phyloP scores from a whole-genome alignment of 1,140 invertebrate genomes.

The Zophobas morio region DNA sequence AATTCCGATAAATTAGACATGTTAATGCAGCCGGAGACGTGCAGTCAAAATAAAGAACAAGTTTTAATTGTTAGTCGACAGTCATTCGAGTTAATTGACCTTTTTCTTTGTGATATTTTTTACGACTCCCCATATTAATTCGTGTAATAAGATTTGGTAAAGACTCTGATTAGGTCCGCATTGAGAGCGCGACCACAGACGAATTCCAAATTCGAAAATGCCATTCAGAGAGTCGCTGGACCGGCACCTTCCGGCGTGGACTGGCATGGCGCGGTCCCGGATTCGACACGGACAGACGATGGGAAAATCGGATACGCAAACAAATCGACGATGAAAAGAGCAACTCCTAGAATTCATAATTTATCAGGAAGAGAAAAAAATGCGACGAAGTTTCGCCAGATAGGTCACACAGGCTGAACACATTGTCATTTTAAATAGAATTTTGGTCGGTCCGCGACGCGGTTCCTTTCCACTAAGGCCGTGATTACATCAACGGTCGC shows the following conservation, averaged over 20 bases:
- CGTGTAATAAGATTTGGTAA: conserved; percentile 41
- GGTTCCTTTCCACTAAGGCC: too few relatives aligned
- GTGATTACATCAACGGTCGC: too few relatives aligned
- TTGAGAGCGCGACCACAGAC: conserved; percentile 21
- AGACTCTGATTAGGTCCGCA: conserved; percentile 34
- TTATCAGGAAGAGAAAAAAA: too few relatives aligned
- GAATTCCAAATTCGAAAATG: conserved; percentile 45
- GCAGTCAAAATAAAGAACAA: conserved; percentile 42
- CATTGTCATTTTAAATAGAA: too few relatives aligned
- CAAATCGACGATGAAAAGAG: too few relatives aligned
- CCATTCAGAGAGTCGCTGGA: conserved; percentile 39
- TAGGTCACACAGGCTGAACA: too few relatives aligned
- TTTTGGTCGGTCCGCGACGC: too few relatives aligned
- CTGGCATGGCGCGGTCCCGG: too few relatives aligned
- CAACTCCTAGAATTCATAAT: too few relatives aligned
- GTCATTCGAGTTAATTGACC: conserved; percentile 49
- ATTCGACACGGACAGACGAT: too few relatives aligned
- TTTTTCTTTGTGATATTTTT: conserved; percentile 43
- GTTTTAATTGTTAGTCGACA: conserved; percentile 49
- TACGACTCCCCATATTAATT: conserved; percentile 37
- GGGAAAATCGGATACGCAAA: too few relatives aligned
- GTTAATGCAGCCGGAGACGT: conserved; percentile 36
- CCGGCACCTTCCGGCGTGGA: background rate
- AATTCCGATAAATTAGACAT: conserved; percentile 41
- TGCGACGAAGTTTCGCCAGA: background rate